phyloP scores from a whole-genome alignment of 2,888 invertebrate genomes.

The Chorisops tibialis region DNA sequence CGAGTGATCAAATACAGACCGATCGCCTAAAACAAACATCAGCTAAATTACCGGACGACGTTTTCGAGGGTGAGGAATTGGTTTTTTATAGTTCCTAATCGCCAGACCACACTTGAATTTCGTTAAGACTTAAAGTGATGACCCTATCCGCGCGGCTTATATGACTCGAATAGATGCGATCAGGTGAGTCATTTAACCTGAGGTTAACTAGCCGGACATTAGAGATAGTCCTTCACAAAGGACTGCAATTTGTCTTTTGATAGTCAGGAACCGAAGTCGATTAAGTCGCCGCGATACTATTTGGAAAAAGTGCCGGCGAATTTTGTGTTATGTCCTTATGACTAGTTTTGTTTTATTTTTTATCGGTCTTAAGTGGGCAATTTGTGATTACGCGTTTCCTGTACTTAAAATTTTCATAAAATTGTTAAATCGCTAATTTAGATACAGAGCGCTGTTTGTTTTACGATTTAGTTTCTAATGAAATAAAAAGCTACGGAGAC shows the following conservation, averaged over 20 bases:
- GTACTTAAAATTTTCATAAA: conserved; percentile 3
- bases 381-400: conserved; percentile 14
- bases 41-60: not conserved
- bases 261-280: conserved; percentile 20
- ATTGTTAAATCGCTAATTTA: not conserved
- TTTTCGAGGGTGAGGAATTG: conserved; percentile 9
- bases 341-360: too few relatives aligned
- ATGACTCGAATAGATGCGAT: not conserved
- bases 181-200: conserved; percentile 18
- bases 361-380: too few relatives aligned
- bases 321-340: not conserved
- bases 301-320: not conserved
- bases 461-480: too few relatives aligned
- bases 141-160: not conserved
- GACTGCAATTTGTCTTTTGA: conserved; percentile 19
- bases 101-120: conserved; percentile 6
- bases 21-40: conserved; percentile 10
- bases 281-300: not conserved
- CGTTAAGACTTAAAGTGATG: not conserved
- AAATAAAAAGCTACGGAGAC: too few relatives aligned
- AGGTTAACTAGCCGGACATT: conserved; percentile 11
- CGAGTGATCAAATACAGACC: conserved; percentile 8
- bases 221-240: conserved; percentile 2
- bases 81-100: conserved; percentile 1
- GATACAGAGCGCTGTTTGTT: too few relatives aligned